Percentiles rank a stretch among this genome's conserved stretches.
phyloP scores from a whole-genome alignment of 2,797 vertebrate species.

The Pristis pectinata region DNA sequence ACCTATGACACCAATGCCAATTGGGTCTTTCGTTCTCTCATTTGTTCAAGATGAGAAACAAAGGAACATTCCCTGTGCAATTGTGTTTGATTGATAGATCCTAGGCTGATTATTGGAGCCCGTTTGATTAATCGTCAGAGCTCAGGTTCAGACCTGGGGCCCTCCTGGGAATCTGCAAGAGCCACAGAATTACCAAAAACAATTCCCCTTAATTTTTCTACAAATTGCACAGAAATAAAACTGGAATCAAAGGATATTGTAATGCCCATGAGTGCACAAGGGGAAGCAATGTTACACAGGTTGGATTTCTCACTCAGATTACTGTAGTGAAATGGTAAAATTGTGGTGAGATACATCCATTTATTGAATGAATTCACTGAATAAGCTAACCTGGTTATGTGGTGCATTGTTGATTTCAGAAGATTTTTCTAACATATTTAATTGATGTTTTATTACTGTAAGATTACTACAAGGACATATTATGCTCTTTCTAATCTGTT shows the following conservation, averaged over 20 bases:
- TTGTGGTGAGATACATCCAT: neutral
- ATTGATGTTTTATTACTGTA: neutral
- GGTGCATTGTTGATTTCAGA: neutral
- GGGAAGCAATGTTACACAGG: neutral
- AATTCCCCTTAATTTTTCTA: neutral
- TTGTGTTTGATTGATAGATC: conserved; percentile 5
- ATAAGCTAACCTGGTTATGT: neutral
- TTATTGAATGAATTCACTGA: neutral
- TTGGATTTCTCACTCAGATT: neutral
- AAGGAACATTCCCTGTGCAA: neutral
- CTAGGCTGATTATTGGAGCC: neutral
- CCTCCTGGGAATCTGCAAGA: neutral
- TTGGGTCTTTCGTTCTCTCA: neutral
- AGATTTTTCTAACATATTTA: neutral
- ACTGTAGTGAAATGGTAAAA: neutral
- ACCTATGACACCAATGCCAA: neutral
- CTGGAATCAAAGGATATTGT: neutral
- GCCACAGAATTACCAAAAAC: neutral
- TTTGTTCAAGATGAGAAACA: neutral
- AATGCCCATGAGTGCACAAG: neutral
- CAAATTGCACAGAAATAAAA: neutral
- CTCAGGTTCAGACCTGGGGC: neutral
- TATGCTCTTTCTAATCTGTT: neutral
- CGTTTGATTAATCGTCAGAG: neutral
- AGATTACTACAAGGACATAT: neutral